phyloP scores from a whole-genome alignment of 2,797 vertebrate species.

The Alauda arvensis region DNA sequence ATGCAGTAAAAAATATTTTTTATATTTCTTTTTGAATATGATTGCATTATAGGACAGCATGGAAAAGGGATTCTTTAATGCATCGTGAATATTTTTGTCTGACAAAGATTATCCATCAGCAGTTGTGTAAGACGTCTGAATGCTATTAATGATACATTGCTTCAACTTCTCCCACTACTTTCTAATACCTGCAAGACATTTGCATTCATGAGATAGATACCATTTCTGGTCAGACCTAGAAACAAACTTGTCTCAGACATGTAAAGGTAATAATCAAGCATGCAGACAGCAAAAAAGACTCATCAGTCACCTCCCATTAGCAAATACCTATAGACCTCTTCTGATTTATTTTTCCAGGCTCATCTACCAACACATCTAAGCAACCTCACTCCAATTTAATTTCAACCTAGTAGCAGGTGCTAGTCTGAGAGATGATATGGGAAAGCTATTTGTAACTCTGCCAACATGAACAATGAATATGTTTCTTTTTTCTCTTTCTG shows the following conservation, averaged over 20 bases:
- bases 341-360: background rate
- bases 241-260: background rate
- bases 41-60: background rate
- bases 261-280: background rate
- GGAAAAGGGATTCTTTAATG: background rate
- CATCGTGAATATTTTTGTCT: accelerated
- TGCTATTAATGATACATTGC: background rate
- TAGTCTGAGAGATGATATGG: background rate
- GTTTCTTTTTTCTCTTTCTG: background rate
- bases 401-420: background rate
- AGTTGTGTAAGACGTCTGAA: background rate
- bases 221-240: background rate
- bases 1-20: background rate
- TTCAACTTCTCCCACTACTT: background rate
- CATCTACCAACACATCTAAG: background rate
- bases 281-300: background rate
- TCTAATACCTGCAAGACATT: background rate
- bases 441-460: background rate
- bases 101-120: background rate
- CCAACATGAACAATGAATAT: background rate
- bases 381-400: background rate
- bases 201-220: background rate
- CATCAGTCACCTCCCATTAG: background rate
- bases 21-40: background rate
- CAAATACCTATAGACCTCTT: background rate